Conservation (phyloP, 1,140 invertebrate species). For the Orchestia grillus region DNA sequence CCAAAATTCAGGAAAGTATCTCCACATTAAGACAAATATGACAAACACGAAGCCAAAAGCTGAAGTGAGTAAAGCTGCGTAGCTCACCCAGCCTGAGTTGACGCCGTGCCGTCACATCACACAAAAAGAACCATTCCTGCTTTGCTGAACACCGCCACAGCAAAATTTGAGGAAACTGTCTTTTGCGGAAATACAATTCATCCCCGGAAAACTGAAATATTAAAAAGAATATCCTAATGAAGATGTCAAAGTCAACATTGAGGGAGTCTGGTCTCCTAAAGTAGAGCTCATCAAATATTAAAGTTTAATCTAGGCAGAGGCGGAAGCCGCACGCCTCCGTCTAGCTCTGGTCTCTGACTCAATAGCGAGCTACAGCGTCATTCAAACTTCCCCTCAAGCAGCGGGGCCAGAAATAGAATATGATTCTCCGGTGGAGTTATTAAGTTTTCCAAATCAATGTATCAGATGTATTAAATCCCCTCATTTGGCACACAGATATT, state of each 20-base stretch:
- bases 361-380: background rate
- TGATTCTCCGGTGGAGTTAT: background rate
- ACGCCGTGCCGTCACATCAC: background rate
- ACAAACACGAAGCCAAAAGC: no score
- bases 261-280: background rate
- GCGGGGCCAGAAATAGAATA: background rate
- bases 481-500: background rate
- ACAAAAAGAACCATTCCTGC: background rate
- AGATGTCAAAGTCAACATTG: background rate
- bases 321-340: background rate
- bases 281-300: conserved; percentile 29
- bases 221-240: background rate
- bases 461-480: background rate
- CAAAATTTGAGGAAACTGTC: background rate
- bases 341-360: background rate
- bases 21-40: no score
- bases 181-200: background rate
- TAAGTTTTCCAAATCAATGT: background rate
- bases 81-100: background rate
- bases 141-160: background rate
- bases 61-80: no score
- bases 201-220: background rate
- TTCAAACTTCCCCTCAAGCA: background rate
- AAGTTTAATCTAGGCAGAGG: conserved; percentile 27
- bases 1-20: no score